Base-by-base conservation (phyloP, 2,113 vertebrate species). In the Oreochromis tanganicae region DNA sequence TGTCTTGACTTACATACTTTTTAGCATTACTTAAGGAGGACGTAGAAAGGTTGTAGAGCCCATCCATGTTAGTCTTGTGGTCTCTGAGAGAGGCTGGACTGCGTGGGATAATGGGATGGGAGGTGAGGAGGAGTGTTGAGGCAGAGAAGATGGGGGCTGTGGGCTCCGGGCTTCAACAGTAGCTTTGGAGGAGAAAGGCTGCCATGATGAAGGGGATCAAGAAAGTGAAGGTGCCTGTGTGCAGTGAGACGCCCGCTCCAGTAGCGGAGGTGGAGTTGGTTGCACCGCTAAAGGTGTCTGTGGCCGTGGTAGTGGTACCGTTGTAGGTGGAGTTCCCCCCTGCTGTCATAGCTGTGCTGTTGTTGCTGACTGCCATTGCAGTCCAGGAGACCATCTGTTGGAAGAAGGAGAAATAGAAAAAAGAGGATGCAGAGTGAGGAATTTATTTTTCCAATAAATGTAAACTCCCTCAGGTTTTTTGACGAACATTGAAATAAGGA, bases 61-160 rank as follows among this genome's bases (percentile, higher is more conserved):
- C 92, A 88, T 94, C 90, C 87, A n/a, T 92, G 92, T 95, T 91
- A 89, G 87, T 91, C 88, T 93, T 85, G 89, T 90, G 92, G 94
- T 90, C 91, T 95, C 86, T 87, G 92, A 82, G 46, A 34, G 79
- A 84, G 66, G 88, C 66, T 54, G 88, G 80, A 84, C 21, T 19
- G 73, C 81, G 79, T 84, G 75, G 84, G 83, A 36, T 85, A 78
- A 50, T 46, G 56, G 83, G 68, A 12, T 52, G 66, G 52, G 34
- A 38, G 81, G 57, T 13, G 46, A 36, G 36, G 71, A 46, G 78
- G 61, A 78, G 71, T 8, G 27, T 27, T 21, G 85, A 46, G 17
- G 82, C 73, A 52, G 59, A 75, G 55, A 56, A 48, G 41, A 81
- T 68, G 38, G 55, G n/a, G 56, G 46, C 5, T 36, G 7, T 55